Conservation (phyloP, 2,797 vertebrate genomes). For the Sciurus vulgaris region DNA sequence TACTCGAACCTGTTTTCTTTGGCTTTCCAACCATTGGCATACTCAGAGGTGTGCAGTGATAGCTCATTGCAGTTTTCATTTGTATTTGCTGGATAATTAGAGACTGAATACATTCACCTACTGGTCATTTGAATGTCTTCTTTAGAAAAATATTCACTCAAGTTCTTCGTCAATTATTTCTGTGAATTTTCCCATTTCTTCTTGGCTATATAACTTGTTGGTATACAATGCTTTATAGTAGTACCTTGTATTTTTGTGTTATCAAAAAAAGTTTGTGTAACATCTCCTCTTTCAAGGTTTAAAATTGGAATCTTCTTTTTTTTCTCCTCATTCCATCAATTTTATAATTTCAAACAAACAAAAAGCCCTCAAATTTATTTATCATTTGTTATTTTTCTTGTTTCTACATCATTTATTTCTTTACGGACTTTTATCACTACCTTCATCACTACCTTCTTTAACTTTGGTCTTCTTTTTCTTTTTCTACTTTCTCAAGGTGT, state of each 20-base stretch:
- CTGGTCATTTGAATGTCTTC: too few species aligned
- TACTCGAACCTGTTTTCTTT: too few species aligned
- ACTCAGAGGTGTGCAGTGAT: too few species aligned
- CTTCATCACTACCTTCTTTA: neutral
- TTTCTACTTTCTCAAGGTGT: neutral
- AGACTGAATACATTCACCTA: too few species aligned
- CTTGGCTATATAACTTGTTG: neutral
- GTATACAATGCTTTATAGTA: neutral
- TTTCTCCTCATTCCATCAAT: neutral
- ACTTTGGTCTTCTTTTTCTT: neutral
- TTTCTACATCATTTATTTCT: neutral
- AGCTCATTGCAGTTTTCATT: too few species aligned
- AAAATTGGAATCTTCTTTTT: neutral
- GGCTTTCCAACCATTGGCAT: too few species aligned
- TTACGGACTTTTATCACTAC: neutral
- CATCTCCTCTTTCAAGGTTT: neutral
- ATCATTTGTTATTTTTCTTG: neutral
- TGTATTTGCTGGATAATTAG: too few species aligned
- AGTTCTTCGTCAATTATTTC: neutral
- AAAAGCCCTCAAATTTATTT: neutral
- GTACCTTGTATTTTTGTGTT: neutral
- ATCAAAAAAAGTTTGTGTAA: neutral
- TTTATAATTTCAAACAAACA: neutral
- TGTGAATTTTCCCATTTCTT: neutral
- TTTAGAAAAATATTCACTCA: too few species aligned